Evolutionary conservation across 2,888 invertebrate genomes (phyloP).

Genomic region (Drosophila basisetae): DNA sequence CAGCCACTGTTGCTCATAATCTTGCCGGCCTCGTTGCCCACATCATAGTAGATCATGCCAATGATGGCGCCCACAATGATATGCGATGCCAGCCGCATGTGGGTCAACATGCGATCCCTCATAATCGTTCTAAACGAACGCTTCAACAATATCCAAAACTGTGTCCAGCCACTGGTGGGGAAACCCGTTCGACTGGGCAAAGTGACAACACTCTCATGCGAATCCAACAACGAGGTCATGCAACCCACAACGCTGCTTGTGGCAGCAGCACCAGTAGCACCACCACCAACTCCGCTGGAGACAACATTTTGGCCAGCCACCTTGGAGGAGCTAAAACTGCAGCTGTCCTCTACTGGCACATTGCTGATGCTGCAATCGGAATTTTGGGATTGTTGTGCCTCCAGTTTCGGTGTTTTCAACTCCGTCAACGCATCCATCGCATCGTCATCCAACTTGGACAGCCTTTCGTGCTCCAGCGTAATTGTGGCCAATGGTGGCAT

Average conservation of each 20-base stretch:
- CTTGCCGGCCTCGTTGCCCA: slow-evolving; percentile 96
- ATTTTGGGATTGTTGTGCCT: slow-evolving; percentile 79
- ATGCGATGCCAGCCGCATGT: slow-evolving; percentile 91
- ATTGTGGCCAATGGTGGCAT: slow-evolving; percentile 72
- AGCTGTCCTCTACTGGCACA: slow-evolving; percentile 78
- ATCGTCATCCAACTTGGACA: slow-evolving; percentile 85
- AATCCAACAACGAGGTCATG: slow-evolving; percentile 90
- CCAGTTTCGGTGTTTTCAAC: slow-evolving; percentile 85
- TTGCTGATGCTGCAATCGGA: slow-evolving; percentile 83
- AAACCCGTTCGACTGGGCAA: slow-evolving; percentile 90
- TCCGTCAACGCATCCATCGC: slow-evolving; percentile 75
- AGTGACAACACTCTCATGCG: slow-evolving; percentile 90
- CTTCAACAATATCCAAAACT: slow-evolving; percentile 95
- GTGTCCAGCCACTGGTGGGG: slow-evolving; percentile 92
- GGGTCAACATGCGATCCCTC: slow-evolving; percentile 94
- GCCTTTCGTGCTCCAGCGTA: slow-evolving; percentile 85
- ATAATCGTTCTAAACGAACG: slow-evolving; percentile 93
- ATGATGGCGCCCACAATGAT: slow-evolving; percentile 95
- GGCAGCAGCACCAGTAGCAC: slow-evolving; percentile 25
- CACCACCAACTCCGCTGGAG: slow-evolving; percentile 45
- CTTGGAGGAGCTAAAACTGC: slow-evolving; percentile 79
- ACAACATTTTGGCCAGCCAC: slow-evolving; percentile 84
- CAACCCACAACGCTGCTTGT: slow-evolving; percentile 86
- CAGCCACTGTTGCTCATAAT: slow-evolving; percentile 98
- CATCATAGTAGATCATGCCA: slow-evolving; percentile 96